Evolutionary conservation across 2,113 vertebrate species (phyloP).

Genomic region (Paracanthobrama guichenoti): DNA sequence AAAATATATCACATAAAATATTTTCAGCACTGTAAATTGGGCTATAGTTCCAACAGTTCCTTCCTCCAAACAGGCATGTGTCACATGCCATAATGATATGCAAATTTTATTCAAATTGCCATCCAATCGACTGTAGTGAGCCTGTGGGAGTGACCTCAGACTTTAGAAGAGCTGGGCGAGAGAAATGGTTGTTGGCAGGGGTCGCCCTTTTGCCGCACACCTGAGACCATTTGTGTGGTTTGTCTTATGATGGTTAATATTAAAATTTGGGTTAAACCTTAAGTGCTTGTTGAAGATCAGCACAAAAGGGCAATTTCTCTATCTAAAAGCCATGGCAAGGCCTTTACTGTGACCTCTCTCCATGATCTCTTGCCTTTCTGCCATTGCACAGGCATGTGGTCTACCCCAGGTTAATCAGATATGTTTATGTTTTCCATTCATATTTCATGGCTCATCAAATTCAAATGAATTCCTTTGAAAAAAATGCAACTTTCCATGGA

Average conservation of each 20-base stretch:
- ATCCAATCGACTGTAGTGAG: conserved; percentile 67
- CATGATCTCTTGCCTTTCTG: conserved; percentile 51
- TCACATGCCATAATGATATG: conserved; percentile 70
- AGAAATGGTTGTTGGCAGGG: conserved; percentile 30
- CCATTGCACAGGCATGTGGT: conserved; percentile 50
- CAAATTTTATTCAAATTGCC: conserved; percentile 72
- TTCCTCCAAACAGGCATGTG: conserved; percentile 6
- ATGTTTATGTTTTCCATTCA: conserved; percentile 59
- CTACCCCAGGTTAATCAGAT: conserved; percentile 54
- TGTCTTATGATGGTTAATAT: conserved; percentile 8
- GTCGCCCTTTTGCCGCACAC: conserved; percentile 33
- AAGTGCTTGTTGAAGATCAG: conserved; percentile 14
- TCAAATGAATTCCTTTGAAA: conserved; percentile 58
- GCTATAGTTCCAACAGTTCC: conserved; percentile 58
- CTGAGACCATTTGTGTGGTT: conserved; percentile 15
- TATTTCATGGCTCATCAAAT: conserved; percentile 67
- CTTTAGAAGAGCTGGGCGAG: conserved; percentile 50
- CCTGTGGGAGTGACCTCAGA: conserved; percentile 58
- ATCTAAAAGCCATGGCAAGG: neutral
- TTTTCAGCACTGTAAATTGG: conserved; percentile 57
- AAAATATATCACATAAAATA: neutral
- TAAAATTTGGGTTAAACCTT: conserved; percentile 20
- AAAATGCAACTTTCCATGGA: conserved; percentile 46
- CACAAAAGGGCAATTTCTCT: conserved; percentile 18
- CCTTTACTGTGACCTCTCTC: neutral